phyloP scores from a whole-genome alignment of 1,140 invertebrate species.

The Drosophila murphyi region DNA sequence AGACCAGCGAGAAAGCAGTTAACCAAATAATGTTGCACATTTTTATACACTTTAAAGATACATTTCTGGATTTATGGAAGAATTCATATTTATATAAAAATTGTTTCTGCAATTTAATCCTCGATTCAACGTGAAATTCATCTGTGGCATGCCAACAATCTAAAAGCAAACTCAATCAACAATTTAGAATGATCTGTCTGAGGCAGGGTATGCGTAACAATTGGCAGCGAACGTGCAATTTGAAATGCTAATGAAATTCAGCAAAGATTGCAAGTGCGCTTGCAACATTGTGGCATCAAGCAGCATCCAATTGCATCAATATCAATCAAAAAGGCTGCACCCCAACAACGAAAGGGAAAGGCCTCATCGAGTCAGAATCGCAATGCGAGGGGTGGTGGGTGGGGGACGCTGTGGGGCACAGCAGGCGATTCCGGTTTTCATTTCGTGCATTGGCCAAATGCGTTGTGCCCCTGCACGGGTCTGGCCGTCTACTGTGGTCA shows the following conservation, averaged over 20 bases:
- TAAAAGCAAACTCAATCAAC: slow-evolving; percentile 5
- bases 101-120: no score
- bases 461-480: slow-evolving; percentile 38
- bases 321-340: slow-evolving; percentile 42
- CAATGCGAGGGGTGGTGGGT: neutral
- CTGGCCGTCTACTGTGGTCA: slow-evolving; percentile 25
- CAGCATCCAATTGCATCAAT: slow-evolving; percentile 50
- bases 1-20: neutral
- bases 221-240: slow-evolving; percentile 32
- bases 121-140: no score
- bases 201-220: slow-evolving; percentile 8
- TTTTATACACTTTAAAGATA: neutral
- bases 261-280: slow-evolving; percentile 18
- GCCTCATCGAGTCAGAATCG: slow-evolving; percentile 11
- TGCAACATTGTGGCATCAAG: slow-evolving; percentile 14
- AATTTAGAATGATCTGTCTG: slow-evolving; percentile 1
- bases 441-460: slow-evolving; percentile 71
- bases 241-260: slow-evolving; percentile 50
- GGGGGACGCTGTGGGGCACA: slow-evolving; percentile 43
- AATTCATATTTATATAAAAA: no score
- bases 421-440: slow-evolving; percentile 61
- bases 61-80: neutral
- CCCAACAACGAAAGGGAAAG: slow-evolving; percentile 67
- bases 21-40: no score
- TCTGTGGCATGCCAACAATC: no score